Base-by-base conservation (phyloP, 2,113 vertebrate genomes). In the Cynocephalus volans region DNA sequence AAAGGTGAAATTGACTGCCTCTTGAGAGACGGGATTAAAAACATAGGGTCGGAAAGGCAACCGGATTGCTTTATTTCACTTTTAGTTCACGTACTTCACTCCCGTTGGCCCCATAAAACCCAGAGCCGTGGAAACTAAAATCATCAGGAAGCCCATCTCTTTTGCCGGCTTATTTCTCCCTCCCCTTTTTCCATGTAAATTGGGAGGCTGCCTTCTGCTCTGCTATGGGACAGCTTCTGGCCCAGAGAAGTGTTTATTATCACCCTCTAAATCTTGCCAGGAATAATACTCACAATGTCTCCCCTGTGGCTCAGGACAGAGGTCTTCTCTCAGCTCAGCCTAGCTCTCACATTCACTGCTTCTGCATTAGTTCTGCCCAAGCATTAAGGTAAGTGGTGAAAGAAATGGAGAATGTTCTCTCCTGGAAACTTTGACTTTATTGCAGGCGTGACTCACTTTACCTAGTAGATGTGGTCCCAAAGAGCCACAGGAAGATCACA, bases 1-100 rank as follows among this genome's bases (percentile, higher is more conserved):
- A 97, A 87, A 98, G 97, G 96, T 90, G 97, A 98, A 98, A 96
- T 70, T 93, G 97, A 93, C 79, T 87, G 87, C n/a, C 91, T 79
- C 84, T 85, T 96, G 92, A 98, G 80, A 93, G 65, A 96, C 54
- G 7, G 77, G 85, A 96, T 97, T 96, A 96, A 96, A 97, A 94
- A 28, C 62, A 83, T 64, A 96, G 76, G 92, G 84, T 65, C 77
- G 62, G 79, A 95, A 86, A 93, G 70, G 48, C 87, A 65, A 84
- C 62, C 86, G 86, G 88, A 75, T 97, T 64, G 89, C 65, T 93
- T 93, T 93, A 76, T 52, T 88, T 97, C 84, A 92, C 18, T 84
- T 58, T 73, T 36, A 73, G 75, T 62, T 96, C 70, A n/a, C 31
- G 23, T 3, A 56, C 88, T 82, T 97, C 76, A 79, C 36, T 98